Conservation (phyloP, 35 echinoderm and acorn worm species). For the Acanthaster planci region DNA sequence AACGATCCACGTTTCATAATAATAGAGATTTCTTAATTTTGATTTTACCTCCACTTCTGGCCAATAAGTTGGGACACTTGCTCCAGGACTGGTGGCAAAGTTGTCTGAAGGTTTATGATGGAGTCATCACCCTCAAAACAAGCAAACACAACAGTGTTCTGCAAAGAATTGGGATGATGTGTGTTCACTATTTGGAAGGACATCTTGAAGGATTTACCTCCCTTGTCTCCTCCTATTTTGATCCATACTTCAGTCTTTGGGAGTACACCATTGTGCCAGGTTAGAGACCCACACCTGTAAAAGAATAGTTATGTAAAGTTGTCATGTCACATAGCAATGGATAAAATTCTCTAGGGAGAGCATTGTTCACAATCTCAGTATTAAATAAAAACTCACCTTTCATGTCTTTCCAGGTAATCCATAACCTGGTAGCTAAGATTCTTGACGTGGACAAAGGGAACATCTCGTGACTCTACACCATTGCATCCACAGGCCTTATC, state of each 20-base stretch:
- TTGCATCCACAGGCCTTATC: neutral
- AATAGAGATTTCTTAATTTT: too few relatives aligned
- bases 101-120: constrained; percentile 6
- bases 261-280: constrained; percentile 19
- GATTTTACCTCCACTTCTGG: neutral
- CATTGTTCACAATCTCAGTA: too few relatives aligned
- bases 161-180: constrained; percentile 6
- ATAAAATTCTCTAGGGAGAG: too few relatives aligned
- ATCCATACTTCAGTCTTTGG: constrained; percentile 17
- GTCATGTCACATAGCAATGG: neutral
- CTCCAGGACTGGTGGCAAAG: neutral
- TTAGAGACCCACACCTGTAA: constrained; percentile 14
- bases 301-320: neutral
- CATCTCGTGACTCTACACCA: constrained; percentile 2
- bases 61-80: neutral
- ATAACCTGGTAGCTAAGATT: neutral
- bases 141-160: constrained; percentile 1
- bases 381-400: neutral
- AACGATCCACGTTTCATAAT: too few relatives aligned
- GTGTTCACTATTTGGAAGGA: constrained; percentile 36
- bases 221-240: constrained; percentile 47
- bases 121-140: constrained; percentile 28
- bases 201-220: constrained; percentile 27
- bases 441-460: neutral
- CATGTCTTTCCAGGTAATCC: constrained; percentile 10